Conservation (phyloP, 2,113 vertebrate genomes). For the Climacteris rufus region DNA sequence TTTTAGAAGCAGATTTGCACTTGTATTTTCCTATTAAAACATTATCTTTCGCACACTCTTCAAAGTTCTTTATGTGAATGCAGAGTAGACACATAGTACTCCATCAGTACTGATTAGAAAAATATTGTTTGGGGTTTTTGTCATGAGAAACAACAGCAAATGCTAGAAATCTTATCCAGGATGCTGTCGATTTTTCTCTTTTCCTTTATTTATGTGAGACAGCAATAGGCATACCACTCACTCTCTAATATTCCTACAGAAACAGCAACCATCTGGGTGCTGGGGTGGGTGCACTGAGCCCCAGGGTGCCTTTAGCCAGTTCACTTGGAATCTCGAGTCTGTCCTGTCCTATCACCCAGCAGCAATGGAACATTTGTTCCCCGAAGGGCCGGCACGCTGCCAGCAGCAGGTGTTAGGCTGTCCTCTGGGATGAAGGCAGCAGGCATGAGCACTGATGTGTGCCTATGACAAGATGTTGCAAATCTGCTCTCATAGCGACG, state of each 20-base stretch:
- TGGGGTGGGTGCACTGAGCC: slow-evolving; percentile 59
- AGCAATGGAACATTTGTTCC: slow-evolving; percentile 81
- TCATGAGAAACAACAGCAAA: background rate
- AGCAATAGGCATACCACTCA: background rate
- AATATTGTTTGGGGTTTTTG: background rate
- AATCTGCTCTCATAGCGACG: slow-evolving; percentile 75
- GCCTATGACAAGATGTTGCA: slow-evolving; percentile 83
- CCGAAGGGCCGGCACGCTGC: slow-evolving; percentile 76
- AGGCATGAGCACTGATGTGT: slow-evolving; percentile 85
- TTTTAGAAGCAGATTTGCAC: background rate
- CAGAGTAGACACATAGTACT: background rate
- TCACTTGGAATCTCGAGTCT: slow-evolving; percentile 77
- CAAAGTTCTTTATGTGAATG: background rate
- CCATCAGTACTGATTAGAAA: background rate
- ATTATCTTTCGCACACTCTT: background rate
- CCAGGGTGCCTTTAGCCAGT: slow-evolving; percentile 77
- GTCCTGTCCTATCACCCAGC: slow-evolving; percentile 79
- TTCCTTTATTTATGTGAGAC: background rate
- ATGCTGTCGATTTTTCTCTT: background rate
- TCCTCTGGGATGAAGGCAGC: slow-evolving; percentile 83
- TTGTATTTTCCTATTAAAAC: background rate
- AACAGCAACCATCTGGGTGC: slow-evolving; percentile 76
- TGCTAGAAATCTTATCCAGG: background rate
- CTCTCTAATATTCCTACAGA: slow-evolving; percentile 44
- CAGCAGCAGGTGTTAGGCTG: slow-evolving; percentile 88